These are phyloP conservation scores for Harpalus rubripes DNA, from an alignment of 2,888 invertebrate genomes.

Conservation along the genomic window DNA sequence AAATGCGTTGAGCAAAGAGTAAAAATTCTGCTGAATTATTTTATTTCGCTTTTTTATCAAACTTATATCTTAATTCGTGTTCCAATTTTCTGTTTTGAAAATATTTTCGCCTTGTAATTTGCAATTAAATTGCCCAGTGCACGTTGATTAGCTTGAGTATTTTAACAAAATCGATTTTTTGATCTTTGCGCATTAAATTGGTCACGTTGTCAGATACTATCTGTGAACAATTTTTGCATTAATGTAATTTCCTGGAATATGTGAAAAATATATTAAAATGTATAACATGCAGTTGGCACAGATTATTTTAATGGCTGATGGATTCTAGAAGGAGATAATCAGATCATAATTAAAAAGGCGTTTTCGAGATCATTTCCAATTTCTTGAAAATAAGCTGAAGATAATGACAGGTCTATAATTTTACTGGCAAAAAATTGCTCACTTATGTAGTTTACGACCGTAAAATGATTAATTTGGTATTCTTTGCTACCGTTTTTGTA, in stretches of 20 bases:
- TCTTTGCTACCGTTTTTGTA: not conserved
- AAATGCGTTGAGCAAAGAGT: not conserved
- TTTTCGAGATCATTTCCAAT: slow-evolving; percentile 8
- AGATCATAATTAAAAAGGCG: slow-evolving; percentile 29
- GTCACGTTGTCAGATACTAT: slow-evolving; percentile 48
- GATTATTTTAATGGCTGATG: slow-evolving; percentile 31
- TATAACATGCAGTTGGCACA: not conserved
- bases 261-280: slow-evolving; percentile 46
- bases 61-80: slow-evolving; percentile 3
- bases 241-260: slow-evolving; percentile 45
- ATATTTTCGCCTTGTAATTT: slow-evolving; percentile 20
- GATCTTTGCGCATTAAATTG: slow-evolving; percentile 33
- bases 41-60: not conserved
- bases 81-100: slow-evolving; percentile 32
- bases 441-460: not conserved
- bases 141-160: slow-evolving; percentile 21
- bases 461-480: not conserved
- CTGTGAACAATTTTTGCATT: slow-evolving; percentile 31
- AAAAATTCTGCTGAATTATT: not conserved
- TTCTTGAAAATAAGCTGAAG: slow-evolving; percentile 1
- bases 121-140: slow-evolving; percentile 36
- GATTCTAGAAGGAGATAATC: slow-evolving; percentile 1
- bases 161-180: slow-evolving; percentile 43
- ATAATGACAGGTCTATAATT: slow-evolving; percentile 13
- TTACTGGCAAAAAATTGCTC: not conserved